Evolutionary conservation across 2,888 invertebrate genomes (phyloP).

Genomic region (Coronaproctus castanopsis): DNA sequence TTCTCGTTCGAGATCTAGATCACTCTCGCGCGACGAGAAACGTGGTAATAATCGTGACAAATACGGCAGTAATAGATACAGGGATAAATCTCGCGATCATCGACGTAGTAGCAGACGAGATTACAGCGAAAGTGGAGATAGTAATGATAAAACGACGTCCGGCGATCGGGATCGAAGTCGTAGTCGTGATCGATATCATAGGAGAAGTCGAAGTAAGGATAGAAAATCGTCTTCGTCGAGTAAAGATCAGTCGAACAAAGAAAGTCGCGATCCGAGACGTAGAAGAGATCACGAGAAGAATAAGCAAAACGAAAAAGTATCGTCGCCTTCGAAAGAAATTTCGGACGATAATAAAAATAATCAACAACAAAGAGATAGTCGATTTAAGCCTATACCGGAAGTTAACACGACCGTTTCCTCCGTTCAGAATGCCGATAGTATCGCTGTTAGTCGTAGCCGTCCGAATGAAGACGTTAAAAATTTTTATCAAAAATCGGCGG

Average conservation of each 20-base stretch:
- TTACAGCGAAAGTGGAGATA: slow-evolving; percentile 32
- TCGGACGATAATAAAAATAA: background rate
- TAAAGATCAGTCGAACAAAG: background rate
- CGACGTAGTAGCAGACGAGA: slow-evolving; percentile 14
- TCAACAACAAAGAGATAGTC: slow-evolving; percentile 1
- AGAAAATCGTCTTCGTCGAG: no score
- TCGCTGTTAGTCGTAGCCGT: background rate
- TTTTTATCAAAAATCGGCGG: background rate
- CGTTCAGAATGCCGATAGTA: background rate
- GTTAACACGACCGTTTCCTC: slow-evolving; percentile 2
- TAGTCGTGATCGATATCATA: slow-evolving; percentile 32
- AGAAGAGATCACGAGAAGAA: slow-evolving; percentile 17
- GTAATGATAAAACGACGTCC: slow-evolving; percentile 27
- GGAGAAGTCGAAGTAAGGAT: slow-evolving; percentile 31
- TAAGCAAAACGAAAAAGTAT: slow-evolving; percentile 12
- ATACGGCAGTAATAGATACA: slow-evolving; percentile 10
- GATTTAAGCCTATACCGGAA: slow-evolving; percentile 1
- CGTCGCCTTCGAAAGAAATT: slow-evolving; percentile 6
- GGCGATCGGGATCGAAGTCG: slow-evolving; percentile 31
- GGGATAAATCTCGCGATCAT: slow-evolving; percentile 1
- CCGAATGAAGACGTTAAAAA: no score
- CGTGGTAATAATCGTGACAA: slow-evolving; percentile 23
- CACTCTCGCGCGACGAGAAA: slow-evolving; percentile 24
- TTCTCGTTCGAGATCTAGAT: slow-evolving; percentile 20
- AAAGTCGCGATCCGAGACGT: slow-evolving; percentile 16